These are phyloP conservation scores for Emys orbicularis DNA, from an alignment of 2,797 vertebrate species.

Conservation along the genomic window DNA sequence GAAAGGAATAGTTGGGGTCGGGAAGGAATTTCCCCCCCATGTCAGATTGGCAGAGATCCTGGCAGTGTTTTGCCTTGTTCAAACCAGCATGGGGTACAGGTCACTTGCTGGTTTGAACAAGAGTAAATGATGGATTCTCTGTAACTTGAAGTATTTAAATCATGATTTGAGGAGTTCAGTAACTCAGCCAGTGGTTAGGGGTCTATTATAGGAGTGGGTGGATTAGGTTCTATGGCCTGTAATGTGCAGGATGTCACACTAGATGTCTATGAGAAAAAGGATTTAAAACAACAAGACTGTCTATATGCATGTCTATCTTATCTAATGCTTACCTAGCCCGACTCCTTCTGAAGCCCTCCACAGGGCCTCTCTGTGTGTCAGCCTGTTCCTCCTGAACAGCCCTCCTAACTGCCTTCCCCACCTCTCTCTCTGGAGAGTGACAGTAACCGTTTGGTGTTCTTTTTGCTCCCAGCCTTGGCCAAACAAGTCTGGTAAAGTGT, in stretches of 20 bases:
- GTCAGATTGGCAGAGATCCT: not conserved
- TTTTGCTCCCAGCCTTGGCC: no score
- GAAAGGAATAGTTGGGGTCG: no score
- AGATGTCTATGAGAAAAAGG: not conserved
- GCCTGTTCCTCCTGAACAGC: not conserved
- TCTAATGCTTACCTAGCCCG: not conserved
- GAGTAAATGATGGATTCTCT: not conserved
- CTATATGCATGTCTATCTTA: not conserved
- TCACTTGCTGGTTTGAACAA: no score
- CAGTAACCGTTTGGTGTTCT: not conserved
- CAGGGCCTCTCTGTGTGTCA: not conserved
- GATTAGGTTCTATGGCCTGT: not conserved
- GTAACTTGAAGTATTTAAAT: not conserved
- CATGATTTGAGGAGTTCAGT: not conserved
- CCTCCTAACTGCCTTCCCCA: not conserved
- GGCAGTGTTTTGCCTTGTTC: not conserved
- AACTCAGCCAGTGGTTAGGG: not conserved
- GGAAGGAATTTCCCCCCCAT: not conserved
- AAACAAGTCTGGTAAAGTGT: not conserved
- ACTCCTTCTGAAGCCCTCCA: not conserved
- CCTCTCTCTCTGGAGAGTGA: not conserved
- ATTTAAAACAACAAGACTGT: not conserved
- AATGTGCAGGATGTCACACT: not conserved
- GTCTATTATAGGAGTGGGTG: not conserved
- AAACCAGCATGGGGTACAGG: not conserved